Evolutionary conservation across 2,888 invertebrate species (phyloP), one percentile per base, ranked within the genome.

Genomic region (Eremobia ochroleuca): DNA sequence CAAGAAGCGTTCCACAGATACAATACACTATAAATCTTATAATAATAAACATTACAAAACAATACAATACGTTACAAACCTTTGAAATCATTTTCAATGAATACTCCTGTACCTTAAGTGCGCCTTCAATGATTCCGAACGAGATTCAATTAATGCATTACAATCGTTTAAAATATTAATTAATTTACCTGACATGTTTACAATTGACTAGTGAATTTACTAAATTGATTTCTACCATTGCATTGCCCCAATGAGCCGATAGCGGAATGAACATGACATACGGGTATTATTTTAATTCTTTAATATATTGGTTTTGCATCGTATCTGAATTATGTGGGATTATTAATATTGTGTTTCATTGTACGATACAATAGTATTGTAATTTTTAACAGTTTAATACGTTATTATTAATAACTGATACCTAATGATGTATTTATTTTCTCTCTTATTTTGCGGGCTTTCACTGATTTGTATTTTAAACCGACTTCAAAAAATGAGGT

Each of bases 81-180:
- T 77, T 81, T 67, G 52, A 70, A 43, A 62, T 74, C 34, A 49
- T 71, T 81, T 61, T 70, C 58, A 80, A 73, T 65, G 25, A 73
- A 77, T 64, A 71, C 55, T 31, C 52, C 76, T 64, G 70, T 58
- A 66, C 86, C 80, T 87, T 87, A 83, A 86, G 71, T 61, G 13
- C 13, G 43, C 61, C 65, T 76, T 73, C 66, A 82, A 71, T 75
- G 52, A 81, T 81, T 67, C 55, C 31, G 62, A 76, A 68, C 70
- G 71, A 74, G 59, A 76, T 58, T 83, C 84, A 88, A 87, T 90
- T 85, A 85, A 74, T 67, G 72, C 85, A 83, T 88, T 76, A 86
- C 88, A 85, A 82, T 85, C 82, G 82, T 84, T 86, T 86, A 86
- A 81, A 84, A 87, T 85, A 90, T 90, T 87, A 88, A 90, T 90